Evolutionary conservation across 1,140 invertebrate genomes (phyloP), one percentile per base, ranked within the genome.

Genomic region (Archegozetes longisetosus): DNA sequence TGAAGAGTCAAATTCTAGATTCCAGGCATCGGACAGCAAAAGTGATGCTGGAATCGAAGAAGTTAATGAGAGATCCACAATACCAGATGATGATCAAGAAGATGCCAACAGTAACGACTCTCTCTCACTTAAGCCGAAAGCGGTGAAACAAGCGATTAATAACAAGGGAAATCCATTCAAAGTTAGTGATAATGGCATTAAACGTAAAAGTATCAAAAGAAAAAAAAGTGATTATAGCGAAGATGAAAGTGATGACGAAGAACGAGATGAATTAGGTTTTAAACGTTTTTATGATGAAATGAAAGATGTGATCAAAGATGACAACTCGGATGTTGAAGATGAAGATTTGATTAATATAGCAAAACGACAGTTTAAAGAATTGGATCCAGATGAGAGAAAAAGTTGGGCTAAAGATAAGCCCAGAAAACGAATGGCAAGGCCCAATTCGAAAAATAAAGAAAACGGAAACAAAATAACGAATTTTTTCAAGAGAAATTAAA

Each of bases 191-290:
- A 17, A 40, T 17, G 32, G 32, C 32, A 40, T 17, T n/a, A n/a
- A n/a, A n/a, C n/a, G n/a, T n/a, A n/a, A n/a, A n/a, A n/a, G n/a
- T n/a, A n/a, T n/a, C n/a, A n/a, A n/a, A n/a, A n/a, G n/a, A n/a
- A n/a, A n/a, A n/a, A n/a, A n/a, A n/a, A n/a, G n/a, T n/a, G n/a
- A n/a, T n/a, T n/a, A n/a, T n/a, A 20, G 24, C 17, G 56, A 25
- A 29, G 46, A 55, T 46, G 47, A 51, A 22, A 49, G 25, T n/a
- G 57, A 53, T 3, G 48, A 29, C n/a, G 57, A 58, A 14, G 46
- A 24, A 4, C 24, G 49, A 17, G 49, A 58, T 53, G 14, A 47
- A 58, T 40, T 20, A 20, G 14, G 46, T 27, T 49, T 46, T 58
- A 40, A 14, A 24, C 9, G 23, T 27, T 20, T n/a, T 58, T 27